phyloP scores from a whole-genome alignment of 2,888 invertebrate genomes.

The Tenthredo distinguenda region DNA sequence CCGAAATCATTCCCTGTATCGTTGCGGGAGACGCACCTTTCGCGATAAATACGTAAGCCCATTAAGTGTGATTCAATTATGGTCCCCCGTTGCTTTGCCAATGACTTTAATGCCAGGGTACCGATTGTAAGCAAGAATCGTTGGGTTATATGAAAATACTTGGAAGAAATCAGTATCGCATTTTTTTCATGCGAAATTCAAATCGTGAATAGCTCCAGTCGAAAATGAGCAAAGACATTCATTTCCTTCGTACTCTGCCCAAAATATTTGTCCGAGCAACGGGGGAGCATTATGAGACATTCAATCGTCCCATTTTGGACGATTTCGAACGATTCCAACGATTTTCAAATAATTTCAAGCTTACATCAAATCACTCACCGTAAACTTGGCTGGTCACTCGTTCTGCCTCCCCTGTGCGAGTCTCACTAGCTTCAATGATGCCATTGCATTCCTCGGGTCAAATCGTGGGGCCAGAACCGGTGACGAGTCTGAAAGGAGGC shows the following conservation, averaged over 20 bases:
- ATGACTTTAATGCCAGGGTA: neutral
- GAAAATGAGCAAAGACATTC: neutral
- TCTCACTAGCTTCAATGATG: neutral
- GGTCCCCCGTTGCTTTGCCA: neutral
- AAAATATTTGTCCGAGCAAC: neutral
- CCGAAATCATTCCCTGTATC: neutral
- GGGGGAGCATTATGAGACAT: neutral
- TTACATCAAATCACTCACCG: neutral
- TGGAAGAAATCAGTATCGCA: neutral
- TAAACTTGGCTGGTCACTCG: neutral
- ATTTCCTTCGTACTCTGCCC: neutral
- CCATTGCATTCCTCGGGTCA: neutral
- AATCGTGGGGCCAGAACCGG: neutral
- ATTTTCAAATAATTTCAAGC: neutral
- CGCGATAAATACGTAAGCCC: neutral
- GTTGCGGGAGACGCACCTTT: neutral
- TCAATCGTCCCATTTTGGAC: neutral
- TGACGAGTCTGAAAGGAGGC: neutral
- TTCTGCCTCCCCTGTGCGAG: neutral
- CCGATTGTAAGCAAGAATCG: neutral
- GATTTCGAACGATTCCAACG: too few relatives aligned
- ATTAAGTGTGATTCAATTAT: neutral
- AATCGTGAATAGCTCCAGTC: neutral
- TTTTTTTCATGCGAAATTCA: neutral
- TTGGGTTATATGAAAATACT: neutral